Evolutionary conservation across 2,113 vertebrate genomes (phyloP).

Genomic region (Phodopus roborovskii): DNA sequence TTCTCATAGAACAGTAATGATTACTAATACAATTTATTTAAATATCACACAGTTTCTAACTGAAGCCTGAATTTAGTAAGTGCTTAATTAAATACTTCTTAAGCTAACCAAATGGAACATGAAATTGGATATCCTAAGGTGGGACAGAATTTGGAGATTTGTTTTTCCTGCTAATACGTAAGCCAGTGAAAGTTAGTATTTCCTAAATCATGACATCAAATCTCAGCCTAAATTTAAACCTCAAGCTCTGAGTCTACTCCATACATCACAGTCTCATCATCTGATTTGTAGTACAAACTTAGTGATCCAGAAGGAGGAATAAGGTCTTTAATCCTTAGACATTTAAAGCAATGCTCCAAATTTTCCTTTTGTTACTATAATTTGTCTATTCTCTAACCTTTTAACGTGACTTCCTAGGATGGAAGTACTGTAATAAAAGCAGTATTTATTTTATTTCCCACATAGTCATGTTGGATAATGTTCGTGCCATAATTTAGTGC

Average conservation of each 20-base stretch:
- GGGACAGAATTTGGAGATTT: not conserved
- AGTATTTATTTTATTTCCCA: conserved; percentile 12
- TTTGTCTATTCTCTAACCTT: rapidly evolving
- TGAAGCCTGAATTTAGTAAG: conserved; percentile 14
- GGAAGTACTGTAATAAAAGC: not conserved
- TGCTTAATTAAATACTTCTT: conserved; percentile 49
- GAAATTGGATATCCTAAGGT: not conserved
- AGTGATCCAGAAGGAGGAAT: not conserved
- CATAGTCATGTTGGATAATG: not conserved
- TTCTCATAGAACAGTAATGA: not conserved
- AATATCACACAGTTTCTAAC: not conserved
- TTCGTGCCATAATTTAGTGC: not conserved
- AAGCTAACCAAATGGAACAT: conserved; percentile 39
- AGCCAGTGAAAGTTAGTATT: not conserved
- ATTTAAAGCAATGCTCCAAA: not conserved
- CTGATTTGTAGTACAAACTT: not conserved
- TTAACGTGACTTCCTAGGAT: not conserved
- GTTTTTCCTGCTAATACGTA: not conserved
- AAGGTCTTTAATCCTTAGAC: not conserved
- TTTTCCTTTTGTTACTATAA: not conserved
- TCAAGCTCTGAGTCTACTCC: not conserved
- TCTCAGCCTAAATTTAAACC: conserved; percentile 8
- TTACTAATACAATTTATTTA: conserved; percentile 46
- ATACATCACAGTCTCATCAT: not conserved
- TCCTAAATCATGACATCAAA: not conserved